Base-by-base conservation (phyloP, 2,888 invertebrate genomes). In the Drymonia ruficornis region DNA sequence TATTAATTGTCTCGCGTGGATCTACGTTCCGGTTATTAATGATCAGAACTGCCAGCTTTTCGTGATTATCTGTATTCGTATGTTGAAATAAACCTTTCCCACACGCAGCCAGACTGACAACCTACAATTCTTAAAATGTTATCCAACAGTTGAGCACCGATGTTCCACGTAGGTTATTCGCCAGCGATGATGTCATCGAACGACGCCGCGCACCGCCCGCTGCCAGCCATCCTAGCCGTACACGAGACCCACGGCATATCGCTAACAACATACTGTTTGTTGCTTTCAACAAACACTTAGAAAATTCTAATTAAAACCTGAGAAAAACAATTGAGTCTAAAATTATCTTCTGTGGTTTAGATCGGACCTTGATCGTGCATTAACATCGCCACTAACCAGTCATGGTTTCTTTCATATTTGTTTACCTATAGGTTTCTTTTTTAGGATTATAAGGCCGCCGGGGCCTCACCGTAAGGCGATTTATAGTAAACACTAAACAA, bases 171-270 rank as follows among this genome's bases (percentile, higher is more conserved):
- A 75, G 69, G 70, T 72, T 70, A 67, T 66, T 71, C 74, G 73
- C 65, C 55, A 63, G 72, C 80, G 86, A 81, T 89, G 86, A 85
- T 83, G 87, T 89, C 90, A 90, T 78, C 80, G 78, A 72, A 61
- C 72, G 67, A 3, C 58, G 58, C 48, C 58, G 57, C 51, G 44
- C 55, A 53, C 44, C 49, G 58, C 52, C 45, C 9, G 45, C 28
- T 1, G 28, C 8, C 28, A 3, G 18, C 19, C 16, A 11, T n/a
- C n/a, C n/a, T n/a, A n/a, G n/a, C n/a, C n/a, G n/a, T n/a, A n/a
- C n/a, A 38, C 15, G 23, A 38, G 8, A 38, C 38, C 15, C n/a
- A 11, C 16, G 16, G 16, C 42, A 42, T 5, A n/a, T n/a, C 13
- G n/a, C n/a, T 36, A 13, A 7, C n/a, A 13, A 4, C 36, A 36